Evolutionary conservation across 2,888 invertebrate genomes (phyloP), one percentile per base, ranked within the genome.

Genomic region (Drosophila sordidula): DNA sequence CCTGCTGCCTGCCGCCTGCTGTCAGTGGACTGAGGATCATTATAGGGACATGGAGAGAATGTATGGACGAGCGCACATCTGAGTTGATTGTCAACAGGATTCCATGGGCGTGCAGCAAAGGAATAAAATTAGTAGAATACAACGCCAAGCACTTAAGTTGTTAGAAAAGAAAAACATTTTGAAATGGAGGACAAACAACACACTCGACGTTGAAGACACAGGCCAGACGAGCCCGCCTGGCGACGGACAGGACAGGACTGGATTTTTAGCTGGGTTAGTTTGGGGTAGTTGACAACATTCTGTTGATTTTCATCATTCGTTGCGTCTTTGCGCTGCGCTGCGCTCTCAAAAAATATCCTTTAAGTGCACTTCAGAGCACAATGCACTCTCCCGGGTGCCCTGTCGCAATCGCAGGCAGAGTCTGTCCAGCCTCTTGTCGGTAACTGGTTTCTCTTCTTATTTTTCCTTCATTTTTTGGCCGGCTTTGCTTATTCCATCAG

Each of bases 131-230:
- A 83, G 81, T 80, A 72, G 81, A 77, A 83, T 86, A 47, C 41
- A 41, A 73, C 72, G 75, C 56, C 67, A 68, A 84, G 87, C 89
- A 84, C 83, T 84, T 84, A 71, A 87, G 89, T 81, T 75, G 83
- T 81, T 89, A 80, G 87, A 75, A 84, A 84, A 89, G 89, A 89
- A 84, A 83, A 84, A 84, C 87, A 84, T 84, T 84, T 84, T 84
- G 87, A 84, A 84, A 89, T 29, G 34, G 34, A 34, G 87, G 85
- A 84, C 83, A 71, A 80, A 75, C 54, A 50, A 87, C 89, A 88
- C 85, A 80, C 78, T 82, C 66, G 71, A 71, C 54, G 50, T 25
- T 55, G 58, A 52, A 50, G 45, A 25, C 25, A 25, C 54, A 22
- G 34, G 14, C 49, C 39, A 55, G n/a, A 22, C 41, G 29, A 45